Conservation (phyloP, 2,113 vertebrate species). For the Tretioscincus oriximinensis region DNA sequence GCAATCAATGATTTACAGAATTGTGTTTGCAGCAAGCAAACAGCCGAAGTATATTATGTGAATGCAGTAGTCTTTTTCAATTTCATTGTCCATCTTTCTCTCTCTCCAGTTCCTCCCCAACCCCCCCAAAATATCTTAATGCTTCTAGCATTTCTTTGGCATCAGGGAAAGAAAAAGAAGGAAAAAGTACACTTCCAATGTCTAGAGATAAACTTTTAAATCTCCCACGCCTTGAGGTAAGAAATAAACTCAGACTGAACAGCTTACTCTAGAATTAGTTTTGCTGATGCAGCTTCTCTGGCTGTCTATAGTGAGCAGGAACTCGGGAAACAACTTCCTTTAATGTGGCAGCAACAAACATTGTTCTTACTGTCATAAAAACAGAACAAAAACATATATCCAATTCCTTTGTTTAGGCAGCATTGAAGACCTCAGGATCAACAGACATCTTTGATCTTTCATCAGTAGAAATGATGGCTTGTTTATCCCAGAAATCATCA, state of each 20-base stretch:
- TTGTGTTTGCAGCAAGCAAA: neutral
- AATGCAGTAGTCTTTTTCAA: neutral
- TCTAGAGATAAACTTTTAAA: slow-evolving; percentile 55
- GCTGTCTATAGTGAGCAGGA: slow-evolving; percentile 43
- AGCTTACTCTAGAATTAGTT: slow-evolving; percentile 50
- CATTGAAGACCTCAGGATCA: neutral
- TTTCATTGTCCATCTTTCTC: neutral
- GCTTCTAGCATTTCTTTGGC: slow-evolving; percentile 26
- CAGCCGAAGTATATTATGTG: neutral
- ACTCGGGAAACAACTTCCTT: slow-evolving; percentile 36
- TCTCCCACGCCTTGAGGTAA: slow-evolving; percentile 56
- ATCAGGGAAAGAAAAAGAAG: neutral
- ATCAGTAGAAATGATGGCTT: neutral
- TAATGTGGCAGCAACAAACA: slow-evolving; percentile 45
- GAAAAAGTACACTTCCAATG: slow-evolving; percentile 35
- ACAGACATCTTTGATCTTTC: slow-evolving; percentile 28
- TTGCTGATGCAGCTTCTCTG: slow-evolving; percentile 56
- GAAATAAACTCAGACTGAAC: slow-evolving; percentile 48
- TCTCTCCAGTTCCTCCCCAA: neutral
- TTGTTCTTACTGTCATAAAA: slow-evolving; percentile 11
- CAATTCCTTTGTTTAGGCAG: slow-evolving; percentile 35
- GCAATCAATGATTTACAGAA: neutral
- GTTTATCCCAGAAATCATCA: neutral
- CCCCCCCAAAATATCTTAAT: neutral
- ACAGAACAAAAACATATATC: neutral